Base-by-base conservation (phyloP, 2,797 vertebrate genomes). In the Anguilla pacifica region DNA sequence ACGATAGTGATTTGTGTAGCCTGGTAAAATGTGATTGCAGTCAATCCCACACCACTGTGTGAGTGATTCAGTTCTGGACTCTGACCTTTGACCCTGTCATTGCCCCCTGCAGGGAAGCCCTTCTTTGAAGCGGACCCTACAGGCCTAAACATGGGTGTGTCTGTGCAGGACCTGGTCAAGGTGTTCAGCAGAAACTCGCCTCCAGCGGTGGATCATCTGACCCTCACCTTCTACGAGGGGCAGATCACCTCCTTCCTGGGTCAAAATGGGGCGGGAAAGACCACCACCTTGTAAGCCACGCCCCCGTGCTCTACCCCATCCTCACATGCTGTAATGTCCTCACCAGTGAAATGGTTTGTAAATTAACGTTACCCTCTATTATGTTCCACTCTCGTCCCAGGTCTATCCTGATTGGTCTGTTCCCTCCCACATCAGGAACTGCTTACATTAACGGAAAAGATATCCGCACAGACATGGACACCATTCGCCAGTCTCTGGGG, bases 171-270 rank as follows among this genome's bases (percentile, higher is more conserved):
- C 86, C 95, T 99, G 93, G 96, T 98, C 85, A 99, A 99, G 95
- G 93, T 96, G 79, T 99, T 97, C 89, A 84, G 92, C 0, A 93
- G 95, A 51, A 90, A 92, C 15, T 91, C 95, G 59, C 95, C 94
- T 81, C 98, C 98, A 3, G 98, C 98, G 0, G 96, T 99, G 88
- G 95, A 99, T 86, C 91, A 92, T 57, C 97, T 99, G 91, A 99
- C 87, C 92, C 96, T 99, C 84, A 98, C 96, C 86, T 99, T 99
- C 95, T 99, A 97, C 0, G 98, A 99, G 93, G 95, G 95, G 39
- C 98, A 99, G 93, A 99, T 99, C 94, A 99, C 98, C 0, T 99
- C 98, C 0, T 98, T 99, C 92, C 94, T 99, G 0, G 98, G 99
- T 9, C 98, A 98, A 95, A 99, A 99, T 0, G 98, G 98, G 86